Evolutionary conservation across 1,140 invertebrate genomes (phyloP).

Genomic region (Micrasema minimum): DNA sequence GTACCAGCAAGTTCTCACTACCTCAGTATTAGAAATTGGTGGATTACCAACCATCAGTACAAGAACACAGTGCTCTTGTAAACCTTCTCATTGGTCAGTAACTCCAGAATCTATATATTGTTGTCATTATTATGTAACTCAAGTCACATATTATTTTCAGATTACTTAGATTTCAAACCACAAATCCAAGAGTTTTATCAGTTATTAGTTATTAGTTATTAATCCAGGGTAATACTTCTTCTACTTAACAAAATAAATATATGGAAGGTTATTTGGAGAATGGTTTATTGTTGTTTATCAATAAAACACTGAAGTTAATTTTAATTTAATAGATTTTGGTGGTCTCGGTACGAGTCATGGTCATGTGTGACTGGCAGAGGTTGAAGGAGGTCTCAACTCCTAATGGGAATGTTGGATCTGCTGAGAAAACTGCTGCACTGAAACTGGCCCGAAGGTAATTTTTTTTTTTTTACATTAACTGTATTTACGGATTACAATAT

Average conservation of each 20-base stretch:
- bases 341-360: conserved; percentile 81
- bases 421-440: conserved; percentile 61
- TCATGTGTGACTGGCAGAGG: conserved; percentile 86
- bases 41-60: conserved; percentile 70
- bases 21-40: conserved; percentile 78
- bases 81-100: conserved; percentile 79
- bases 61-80: conserved; percentile 75
- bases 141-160: conserved; percentile 1
- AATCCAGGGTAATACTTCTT: too few relatives aligned
- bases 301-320: too few relatives aligned
- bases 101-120: neutral
- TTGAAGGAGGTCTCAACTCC: conserved; percentile 77
- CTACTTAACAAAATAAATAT: too few relatives aligned
- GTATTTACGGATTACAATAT: too few relatives aligned
- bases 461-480: too few relatives aligned
- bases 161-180: neutral
- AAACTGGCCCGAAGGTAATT: conserved; percentile 63
- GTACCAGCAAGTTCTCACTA: conserved; percentile 85
- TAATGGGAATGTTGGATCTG: conserved; percentile 72
- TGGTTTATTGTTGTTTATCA: too few relatives aligned
- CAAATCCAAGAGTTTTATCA: too few relatives aligned
- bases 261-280: too few relatives aligned
- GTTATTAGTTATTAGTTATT: too few relatives aligned
- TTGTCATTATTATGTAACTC: neutral
- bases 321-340: conserved; percentile 92